Evolutionary conservation across 2,888 invertebrate genomes (phyloP), one percentile per base, ranked within the genome.

Genomic region (Spialia ferax): DNA sequence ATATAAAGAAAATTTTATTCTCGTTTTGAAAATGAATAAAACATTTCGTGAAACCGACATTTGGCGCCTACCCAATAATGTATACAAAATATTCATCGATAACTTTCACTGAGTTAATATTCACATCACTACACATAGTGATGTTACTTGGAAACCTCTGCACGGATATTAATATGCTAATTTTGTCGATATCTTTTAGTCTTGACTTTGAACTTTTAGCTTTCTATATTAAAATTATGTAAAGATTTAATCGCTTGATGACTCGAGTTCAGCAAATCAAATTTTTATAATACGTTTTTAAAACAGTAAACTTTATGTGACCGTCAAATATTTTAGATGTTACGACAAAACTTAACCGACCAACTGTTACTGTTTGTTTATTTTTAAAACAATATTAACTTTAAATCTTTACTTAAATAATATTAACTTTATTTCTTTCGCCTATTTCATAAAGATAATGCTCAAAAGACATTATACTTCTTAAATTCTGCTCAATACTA

Each of bases 51-150:
- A 48, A 42, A 20, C 7, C 38, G 42, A 35, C 62, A 15, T 11
- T 66, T 66, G 59, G 65, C 65, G 65, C 59, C 59, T 52, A 42
- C 59, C 29, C 65, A 66, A 60, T 59, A 42, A 65, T 65, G 54
- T 20, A n/a, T 22, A 52, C 52, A 18, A 32, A 56, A 65, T 48
- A 66, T 66, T 60, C 60, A 66, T 66, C 65, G 65, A 66, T 66
- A 66, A 66, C 65, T 66, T 66, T 66, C 65, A 60, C 65, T 60
- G 38, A 23, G 26, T 66, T 66, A 59, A 60, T 52, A 66, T 66
- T 66, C 65, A 57, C 65, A 50, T 59, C 65, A 66, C 65, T 54
- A 57, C 18, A 22, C 23, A 59, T 35, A 61, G 29, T 48, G 22
- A 15, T 54, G 42, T 42, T 60, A 38, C 52, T 38, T 42, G 50